Percentiles rank a stretch among this genome's conserved stretches.
These are phyloP conservation scores for Drosophila formosana DNA, from an alignment of 2,888 invertebrate genomes.

Conservation along the genomic window DNA sequence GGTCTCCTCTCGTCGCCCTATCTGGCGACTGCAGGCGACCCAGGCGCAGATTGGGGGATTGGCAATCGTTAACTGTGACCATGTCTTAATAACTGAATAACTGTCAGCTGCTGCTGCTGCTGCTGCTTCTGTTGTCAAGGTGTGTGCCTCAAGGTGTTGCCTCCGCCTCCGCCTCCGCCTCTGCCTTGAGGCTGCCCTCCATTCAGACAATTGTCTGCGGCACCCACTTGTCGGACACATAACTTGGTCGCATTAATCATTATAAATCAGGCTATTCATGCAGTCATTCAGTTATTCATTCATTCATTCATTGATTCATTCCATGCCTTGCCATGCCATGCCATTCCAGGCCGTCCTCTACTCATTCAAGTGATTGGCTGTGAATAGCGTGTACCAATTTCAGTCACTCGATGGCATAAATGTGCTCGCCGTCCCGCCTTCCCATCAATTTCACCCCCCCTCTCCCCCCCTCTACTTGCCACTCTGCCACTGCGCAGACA, in stretches of 20 bases:
- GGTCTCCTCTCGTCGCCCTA: constrained; percentile 1
- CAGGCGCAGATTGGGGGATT: neutral
- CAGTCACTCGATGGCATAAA: constrained; percentile 38
- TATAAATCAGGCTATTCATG: constrained; percentile 75
- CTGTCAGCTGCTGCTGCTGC: constrained; percentile 24
- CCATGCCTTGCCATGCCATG: neutral
- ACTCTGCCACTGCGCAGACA: neutral
- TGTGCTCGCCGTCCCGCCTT: neutral
- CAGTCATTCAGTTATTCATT: constrained; percentile 35
- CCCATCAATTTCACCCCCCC: neutral
- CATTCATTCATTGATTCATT: constrained; percentile 30
- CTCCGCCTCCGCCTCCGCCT: no score
- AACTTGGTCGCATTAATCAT: constrained; percentile 73
- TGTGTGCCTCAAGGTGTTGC: constrained; percentile 1
- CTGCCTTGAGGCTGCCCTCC: no score
- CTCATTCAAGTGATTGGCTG: constrained; percentile 32
- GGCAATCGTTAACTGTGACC: constrained; percentile 13
- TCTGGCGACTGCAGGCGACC: constrained; percentile 32
- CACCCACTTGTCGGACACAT: constrained; percentile 38
- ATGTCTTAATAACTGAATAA: constrained; percentile 50
- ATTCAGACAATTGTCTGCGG: constrained; percentile 45
- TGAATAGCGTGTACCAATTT: constrained; percentile 28
- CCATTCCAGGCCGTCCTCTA: constrained; percentile 7
- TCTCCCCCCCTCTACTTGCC: neutral
- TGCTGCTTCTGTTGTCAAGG: neutral